Evolutionary conservation across 2,888 invertebrate genomes (phyloP), one percentile per base, ranked within the genome.

Genomic region (Balanococcus diminutus): DNA sequence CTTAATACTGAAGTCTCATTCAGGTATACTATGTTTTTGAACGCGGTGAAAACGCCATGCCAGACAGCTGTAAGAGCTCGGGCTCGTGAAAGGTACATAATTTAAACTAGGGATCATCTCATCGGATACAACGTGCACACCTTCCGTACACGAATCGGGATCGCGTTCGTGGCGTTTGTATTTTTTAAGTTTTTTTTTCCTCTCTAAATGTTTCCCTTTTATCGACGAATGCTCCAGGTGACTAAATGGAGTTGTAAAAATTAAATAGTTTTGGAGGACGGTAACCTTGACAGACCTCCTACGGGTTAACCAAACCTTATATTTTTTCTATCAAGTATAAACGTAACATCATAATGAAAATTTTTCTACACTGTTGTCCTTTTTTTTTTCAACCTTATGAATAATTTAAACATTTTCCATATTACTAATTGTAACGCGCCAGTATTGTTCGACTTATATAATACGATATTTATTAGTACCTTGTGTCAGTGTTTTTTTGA

Each of bases 201-300:
- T 46, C 46, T 46, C n/a, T 72, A 72, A 72, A 72, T 72, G 72
- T 72, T 72, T 72, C 72, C 72, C 72, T 72, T 72, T 16, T 72
- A 72, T 72, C 72, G 31, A 72, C 72, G 31, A 72, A 72, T 72
- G 72, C 72, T 72, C 72, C 72, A 72, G 72, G 72, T 72, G 72
- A 72, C 72, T 72, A 72, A 72, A 72, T 72, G 72, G 72, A 72
- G 72, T 72, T 72, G 72, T 72, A 72, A 72, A 72, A 72, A 72
- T 72, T 72, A 72, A 72, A 72, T 72, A 72, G 32, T 72, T 61
- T 61, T 25, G n/a, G 72, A 72, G 72, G 31, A 28, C 72, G 28
- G 72, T 31, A 72, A 72, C 72, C 72, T 72, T 72, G 72, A 72
- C 72, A 72, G 72, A 72, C 72, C 72, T 72, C 72, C 72, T 72